Base-by-base conservation (phyloP, 1,140 invertebrate species). In the Zaprionus capensis region DNA sequence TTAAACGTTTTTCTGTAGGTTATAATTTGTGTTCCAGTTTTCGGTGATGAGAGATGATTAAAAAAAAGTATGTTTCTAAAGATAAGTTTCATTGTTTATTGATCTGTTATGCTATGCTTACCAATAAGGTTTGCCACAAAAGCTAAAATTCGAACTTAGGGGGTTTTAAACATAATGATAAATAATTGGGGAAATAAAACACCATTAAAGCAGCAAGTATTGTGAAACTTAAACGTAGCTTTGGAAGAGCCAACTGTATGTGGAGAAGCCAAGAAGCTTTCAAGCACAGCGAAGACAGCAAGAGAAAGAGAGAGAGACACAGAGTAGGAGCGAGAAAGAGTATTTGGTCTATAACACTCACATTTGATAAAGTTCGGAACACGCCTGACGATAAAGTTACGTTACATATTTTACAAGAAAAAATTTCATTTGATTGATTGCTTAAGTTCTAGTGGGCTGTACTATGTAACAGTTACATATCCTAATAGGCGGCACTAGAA, bases 401-500 rank as follows among this genome's bases (percentile, higher is more conserved):
- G 20, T 62, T 51, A 71, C 38, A 44, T 57, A 64, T 38, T 11
- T 64, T 71, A 71, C 58, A 58, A 64, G 36, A 75, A 67, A 66
- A 55, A 68, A 55, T 68, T 80, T 71, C 49, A 55, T 70, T 78
- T 71, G 61, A 78, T 85, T 85, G 78, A 74, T 81, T 76, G 82
- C 71, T 91, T 85, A 86, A 75, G 75, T 91, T 82, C 81, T 91
- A 91, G 79, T 81, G 76, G 81, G 85, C 63, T 88, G 86, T 71
- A 77, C 78, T 72, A 82, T 82, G 80, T 91, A 87, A 92, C 91
- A 92, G 88, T 91, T 91, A 92, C 88, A 91, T 87, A 92, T 92
- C 91, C 91, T 92, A 92, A 92, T 92, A 92, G 91, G 91, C 86
- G 91, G 91, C 91, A 92, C 91, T 92, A 92, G 91, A 92, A 92